phyloP scores from a whole-genome alignment of 2,888 invertebrate species.

The Tholera decimalis region DNA sequence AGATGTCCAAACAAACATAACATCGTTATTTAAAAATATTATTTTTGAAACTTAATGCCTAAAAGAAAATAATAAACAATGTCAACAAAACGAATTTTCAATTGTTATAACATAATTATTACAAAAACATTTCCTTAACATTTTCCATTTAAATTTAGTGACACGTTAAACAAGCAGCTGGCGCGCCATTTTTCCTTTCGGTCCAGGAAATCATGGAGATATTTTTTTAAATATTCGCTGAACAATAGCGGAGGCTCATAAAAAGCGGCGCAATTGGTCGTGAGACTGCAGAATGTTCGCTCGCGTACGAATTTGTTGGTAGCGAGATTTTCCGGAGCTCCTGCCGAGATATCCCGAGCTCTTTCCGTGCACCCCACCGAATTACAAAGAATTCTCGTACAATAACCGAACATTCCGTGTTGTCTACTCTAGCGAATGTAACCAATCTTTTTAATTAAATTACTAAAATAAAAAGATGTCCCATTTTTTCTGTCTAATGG shows the following conservation, averaged over 20 bases:
- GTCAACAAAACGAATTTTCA: background rate
- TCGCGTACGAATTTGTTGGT: slow-evolving; percentile 72
- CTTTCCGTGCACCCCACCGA: slow-evolving; percentile 57
- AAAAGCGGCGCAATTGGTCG: slow-evolving; percentile 76
- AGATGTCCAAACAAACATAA: too few species aligned
- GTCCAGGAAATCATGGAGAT: slow-evolving; percentile 59
- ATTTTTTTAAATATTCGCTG: slow-evolving; percentile 70
- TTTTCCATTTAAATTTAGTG: slow-evolving; percentile 38
- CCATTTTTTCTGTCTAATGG: slow-evolving; percentile 55
- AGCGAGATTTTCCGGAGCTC: slow-evolving; percentile 71
- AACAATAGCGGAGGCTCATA: slow-evolving; percentile 73
- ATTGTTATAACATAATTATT: slow-evolving; percentile 7
- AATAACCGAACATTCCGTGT: slow-evolving; percentile 76
- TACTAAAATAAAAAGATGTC: slow-evolving; percentile 67
- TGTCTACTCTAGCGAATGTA: slow-evolving; percentile 70
- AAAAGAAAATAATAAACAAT: background rate
- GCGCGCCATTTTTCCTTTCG: slow-evolving; percentile 53
- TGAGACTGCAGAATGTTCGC: slow-evolving; percentile 71
- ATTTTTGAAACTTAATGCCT: background rate
- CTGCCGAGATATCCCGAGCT: slow-evolving; percentile 64
- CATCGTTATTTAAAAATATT: background rate
- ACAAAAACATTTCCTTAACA: slow-evolving; percentile 18
- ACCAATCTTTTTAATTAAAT: slow-evolving; percentile 82
- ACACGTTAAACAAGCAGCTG: slow-evolving; percentile 52
- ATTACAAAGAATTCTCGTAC: slow-evolving; percentile 75